Evolutionary conservation across 2,113 vertebrate species (phyloP).

Genomic region (Cryptotis parvus): DNA sequence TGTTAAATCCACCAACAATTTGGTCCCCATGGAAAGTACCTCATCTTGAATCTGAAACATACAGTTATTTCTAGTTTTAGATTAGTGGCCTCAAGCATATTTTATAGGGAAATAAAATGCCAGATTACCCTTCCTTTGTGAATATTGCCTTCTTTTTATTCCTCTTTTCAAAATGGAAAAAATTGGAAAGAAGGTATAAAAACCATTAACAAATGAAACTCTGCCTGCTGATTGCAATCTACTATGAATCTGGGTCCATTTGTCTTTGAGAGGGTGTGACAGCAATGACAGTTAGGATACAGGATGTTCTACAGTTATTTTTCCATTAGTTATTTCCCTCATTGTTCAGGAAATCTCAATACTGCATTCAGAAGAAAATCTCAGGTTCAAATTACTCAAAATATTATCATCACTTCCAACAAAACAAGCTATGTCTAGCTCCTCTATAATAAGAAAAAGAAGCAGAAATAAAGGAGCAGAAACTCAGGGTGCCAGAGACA

Average conservation of each 20-base stretch:
- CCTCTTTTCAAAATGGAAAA: background rate
- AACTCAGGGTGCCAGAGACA: no score
- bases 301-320: conserved; percentile 44
- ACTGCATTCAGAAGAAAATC: conserved; percentile 44
- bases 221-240: conserved; percentile 64
- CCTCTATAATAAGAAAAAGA: background rate
- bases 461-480: background rate
- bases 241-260: conserved; percentile 43
- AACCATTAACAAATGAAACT: conserved; percentile 67
- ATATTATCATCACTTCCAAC: conserved; percentile 11
- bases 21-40: background rate
- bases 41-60: background rate
- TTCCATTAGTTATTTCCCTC: conserved; percentile 68
- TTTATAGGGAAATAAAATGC: conserved; percentile 34
- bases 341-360: background rate
- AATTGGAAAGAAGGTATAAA: conserved; percentile 64
- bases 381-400: conserved; percentile 54
- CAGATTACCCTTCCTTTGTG: conserved; percentile 48
- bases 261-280: conserved; percentile 67
- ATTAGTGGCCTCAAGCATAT: background rate
- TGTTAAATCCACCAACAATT: background rate
- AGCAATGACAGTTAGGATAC: conserved; percentile 40
- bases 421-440: conserved; percentile 3
- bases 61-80: background rate
- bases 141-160: conserved; percentile 47